phyloP scores from a whole-genome alignment of 2,888 invertebrate genomes.

The Rhamphomyia laevipes region DNA sequence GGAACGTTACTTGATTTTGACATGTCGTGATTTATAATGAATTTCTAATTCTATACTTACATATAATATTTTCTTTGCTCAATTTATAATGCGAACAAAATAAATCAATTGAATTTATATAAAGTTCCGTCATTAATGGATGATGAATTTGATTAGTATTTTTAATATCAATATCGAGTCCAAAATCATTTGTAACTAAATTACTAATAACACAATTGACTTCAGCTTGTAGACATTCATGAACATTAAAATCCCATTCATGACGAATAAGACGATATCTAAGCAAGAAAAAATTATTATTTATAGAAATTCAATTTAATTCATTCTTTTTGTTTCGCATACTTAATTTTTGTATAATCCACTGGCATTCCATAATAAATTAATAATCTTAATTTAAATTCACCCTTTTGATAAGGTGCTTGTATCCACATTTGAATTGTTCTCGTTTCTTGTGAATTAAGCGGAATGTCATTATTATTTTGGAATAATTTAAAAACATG shows the following conservation, averaged over 20 bases:
- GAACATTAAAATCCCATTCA: conserved; percentile 49
- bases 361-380: conserved; percentile 55
- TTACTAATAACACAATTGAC: conserved; percentile 40
- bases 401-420: conserved; percentile 53
- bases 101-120: conserved; percentile 28
- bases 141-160: conserved; percentile 56
- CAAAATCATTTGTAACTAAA: conserved; percentile 45
- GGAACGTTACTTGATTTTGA: not conserved
- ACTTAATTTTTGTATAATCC: conserved; percentile 33
- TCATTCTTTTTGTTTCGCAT: too few species aligned
- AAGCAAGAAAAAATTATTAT: not conserved
- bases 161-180: conserved; percentile 54
- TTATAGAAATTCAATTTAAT: not conserved
- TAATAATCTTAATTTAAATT: conserved; percentile 51
- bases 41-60: too few species aligned
- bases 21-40: too few species aligned
- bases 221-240: conserved; percentile 47
- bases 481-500: conserved; percentile 31
- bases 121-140: conserved; percentile 28
- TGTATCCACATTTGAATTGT: conserved; percentile 49
- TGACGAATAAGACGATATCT: conserved; percentile 53
- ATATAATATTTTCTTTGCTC: conserved; percentile 24
- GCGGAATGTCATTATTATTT: conserved; percentile 17
- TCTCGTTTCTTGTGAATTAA: conserved; percentile 31
- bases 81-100: conserved; percentile 30